Evolutionary conservation across 1,140 invertebrate genomes (phyloP), one percentile per base, ranked within the genome.

Genomic region (Pseudomyrmex sp.): DNA sequence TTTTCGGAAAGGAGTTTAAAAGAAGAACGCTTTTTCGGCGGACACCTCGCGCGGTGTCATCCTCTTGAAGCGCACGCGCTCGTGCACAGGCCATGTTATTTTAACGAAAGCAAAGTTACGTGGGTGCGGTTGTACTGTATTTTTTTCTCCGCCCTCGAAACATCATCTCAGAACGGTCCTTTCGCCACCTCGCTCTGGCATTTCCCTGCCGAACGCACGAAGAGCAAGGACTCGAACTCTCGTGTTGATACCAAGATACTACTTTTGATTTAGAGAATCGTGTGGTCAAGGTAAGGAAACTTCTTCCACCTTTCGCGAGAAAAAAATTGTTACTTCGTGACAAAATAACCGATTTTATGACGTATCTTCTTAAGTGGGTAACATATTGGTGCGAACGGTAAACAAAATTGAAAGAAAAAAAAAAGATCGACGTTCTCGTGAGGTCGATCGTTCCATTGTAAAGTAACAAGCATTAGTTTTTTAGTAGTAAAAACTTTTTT

Each of bases 1-100:
- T 35, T 35, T 56, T 69, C 73, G 50, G 35, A 74, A 54, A 73
- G 56, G 35, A 74, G 58, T 73, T 73, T 46, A 20, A 50, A n/a
- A 23, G 58, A 20, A 50, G 26, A 59, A 66, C 63, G 52, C 58
- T 65, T 74, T 74, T 20, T 35, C 58, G 66, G 35, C 59, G 69
- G 54, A 20, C 85, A 59, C 84, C 73, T 26, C 73, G 52, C 58
- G 65, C 48, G 80, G 80, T 87, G 80, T 84, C 85, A 83, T 56
- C 82, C 44, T 58, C 26, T 15, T 15, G 15, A 46, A 35, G 35
- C 35, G 13, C 15, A 44, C 44, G 9, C 54, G 15, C 48, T 26
- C 18, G 56, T 82, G 2, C 48, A 50, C 83, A 75, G 72, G 66
- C 82, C 74, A 70, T 72, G 82, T 79, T 15, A 72, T 61, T 83